A percentile compares a stretch with the other conserved stretches of the same genome.
phyloP scores from a whole-genome alignment of 2,888 invertebrate species.

The Cistogaster globosa region DNA sequence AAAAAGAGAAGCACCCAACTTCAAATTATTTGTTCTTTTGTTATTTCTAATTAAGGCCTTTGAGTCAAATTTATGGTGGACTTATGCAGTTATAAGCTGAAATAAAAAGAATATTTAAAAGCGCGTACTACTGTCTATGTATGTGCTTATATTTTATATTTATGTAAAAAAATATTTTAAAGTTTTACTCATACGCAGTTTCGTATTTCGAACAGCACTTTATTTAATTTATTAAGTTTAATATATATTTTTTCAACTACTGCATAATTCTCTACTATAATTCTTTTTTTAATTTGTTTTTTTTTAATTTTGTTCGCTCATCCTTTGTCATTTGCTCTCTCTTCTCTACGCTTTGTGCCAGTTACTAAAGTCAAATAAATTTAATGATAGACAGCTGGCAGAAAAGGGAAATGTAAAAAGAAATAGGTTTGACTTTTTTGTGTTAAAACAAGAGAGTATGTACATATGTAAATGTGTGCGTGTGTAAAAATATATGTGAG shows the following conservation, averaged over 20 bases:
- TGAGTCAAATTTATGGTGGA: too few species aligned
- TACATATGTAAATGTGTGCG: background rate
- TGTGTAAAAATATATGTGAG: background rate
- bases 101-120: too few species aligned
- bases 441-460: background rate
- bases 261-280: constrained; percentile 43
- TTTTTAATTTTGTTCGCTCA: constrained; percentile 8
- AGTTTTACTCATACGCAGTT: constrained; percentile 78
- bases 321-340: background rate
- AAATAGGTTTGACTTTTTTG: constrained; percentile 13
- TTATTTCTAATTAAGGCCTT: too few species aligned
- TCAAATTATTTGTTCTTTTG: too few species aligned
- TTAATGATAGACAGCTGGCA: constrained; percentile 33
- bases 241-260: constrained; percentile 18
- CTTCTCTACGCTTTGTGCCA: background rate
- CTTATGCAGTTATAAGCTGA: too few species aligned
- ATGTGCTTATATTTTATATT: background rate
- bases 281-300: constrained; percentile 11
- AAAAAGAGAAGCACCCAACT: too few species aligned
- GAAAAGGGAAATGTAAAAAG: constrained; percentile 30
- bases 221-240: constrained; percentile 18
- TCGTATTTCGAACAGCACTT: constrained; percentile 71
- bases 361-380: constrained; percentile 23
- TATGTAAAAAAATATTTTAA: background rate
- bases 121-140: background rate